These are phyloP conservation scores for Callorhinus ursinus DNA, from an alignment of 2,113 vertebrate species.

Conservation along the genomic window DNA sequence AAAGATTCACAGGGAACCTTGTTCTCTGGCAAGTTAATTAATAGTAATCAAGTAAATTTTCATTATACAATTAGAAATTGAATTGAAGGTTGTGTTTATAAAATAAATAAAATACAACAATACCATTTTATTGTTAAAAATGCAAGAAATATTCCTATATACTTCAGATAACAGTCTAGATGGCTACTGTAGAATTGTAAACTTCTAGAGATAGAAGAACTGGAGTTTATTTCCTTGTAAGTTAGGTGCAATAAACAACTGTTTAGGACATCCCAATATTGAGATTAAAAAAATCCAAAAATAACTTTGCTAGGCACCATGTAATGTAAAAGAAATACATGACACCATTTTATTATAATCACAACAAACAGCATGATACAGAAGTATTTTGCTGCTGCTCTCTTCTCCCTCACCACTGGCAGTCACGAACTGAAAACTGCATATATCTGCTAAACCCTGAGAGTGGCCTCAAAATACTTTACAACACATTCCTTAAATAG, in stretches of 20 bases:
- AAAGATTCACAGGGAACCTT: background rate
- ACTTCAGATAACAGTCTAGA: background rate
- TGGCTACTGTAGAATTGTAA: background rate
- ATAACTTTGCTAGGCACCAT: background rate
- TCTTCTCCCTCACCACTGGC: background rate
- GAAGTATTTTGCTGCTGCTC: background rate
- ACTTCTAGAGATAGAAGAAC: background rate
- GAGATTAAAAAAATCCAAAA: background rate
- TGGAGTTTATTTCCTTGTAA: background rate
- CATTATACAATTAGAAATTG: slow-evolving; percentile 4
- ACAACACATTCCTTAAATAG: background rate
- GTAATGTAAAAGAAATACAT: background rate
- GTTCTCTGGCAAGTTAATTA: background rate
- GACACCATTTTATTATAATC: background rate
- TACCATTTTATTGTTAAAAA: background rate
- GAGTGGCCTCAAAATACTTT: background rate
- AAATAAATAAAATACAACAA: background rate
- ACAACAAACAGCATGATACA: background rate
- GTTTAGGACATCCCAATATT: background rate
- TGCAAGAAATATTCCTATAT: background rate
- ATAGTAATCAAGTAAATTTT: background rate
- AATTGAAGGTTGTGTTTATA: background rate
- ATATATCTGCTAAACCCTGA: background rate
- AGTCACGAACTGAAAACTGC: background rate
- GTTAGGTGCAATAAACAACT: background rate